A percentile compares a stretch with the other conserved stretches of the same genome.
phyloP scores from a whole-genome alignment of 2,113 vertebrate species.

The Furnarius figulus region DNA sequence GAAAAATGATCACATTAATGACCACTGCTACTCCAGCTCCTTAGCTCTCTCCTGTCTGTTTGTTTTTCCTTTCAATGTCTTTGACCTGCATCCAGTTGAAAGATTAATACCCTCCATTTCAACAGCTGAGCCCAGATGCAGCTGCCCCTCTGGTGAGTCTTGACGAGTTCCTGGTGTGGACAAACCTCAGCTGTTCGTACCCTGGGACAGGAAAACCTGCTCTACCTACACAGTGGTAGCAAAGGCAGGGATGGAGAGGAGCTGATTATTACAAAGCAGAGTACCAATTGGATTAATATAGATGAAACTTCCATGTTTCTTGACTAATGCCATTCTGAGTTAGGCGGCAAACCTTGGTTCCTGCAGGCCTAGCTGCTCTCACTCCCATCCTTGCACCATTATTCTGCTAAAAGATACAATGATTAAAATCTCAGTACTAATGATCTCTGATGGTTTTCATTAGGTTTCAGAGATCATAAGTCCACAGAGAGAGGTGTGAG shows the following conservation, averaged over 20 bases:
- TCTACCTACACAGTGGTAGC: neutral
- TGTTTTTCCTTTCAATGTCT: conserved; percentile 20
- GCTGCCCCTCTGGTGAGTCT: neutral
- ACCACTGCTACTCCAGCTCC: neutral
- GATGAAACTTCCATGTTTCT: neutral
- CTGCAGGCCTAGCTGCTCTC: neutral
- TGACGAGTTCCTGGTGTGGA: neutral
- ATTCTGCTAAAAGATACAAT: neutral
- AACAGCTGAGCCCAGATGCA: neutral
- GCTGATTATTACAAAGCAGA: neutral
- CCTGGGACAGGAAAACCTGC: neutral
- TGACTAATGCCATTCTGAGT: neutral
- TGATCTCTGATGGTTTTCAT: neutral
- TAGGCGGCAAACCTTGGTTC: neutral
- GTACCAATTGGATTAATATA: neutral
- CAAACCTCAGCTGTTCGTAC: conserved; percentile 11
- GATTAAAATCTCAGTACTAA: neutral
- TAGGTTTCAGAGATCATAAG: neutral
- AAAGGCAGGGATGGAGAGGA: neutral
- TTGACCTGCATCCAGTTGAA: neutral
- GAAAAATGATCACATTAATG: neutral
- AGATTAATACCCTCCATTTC: neutral
- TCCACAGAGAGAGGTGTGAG: neutral
- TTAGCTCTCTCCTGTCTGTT: neutral
- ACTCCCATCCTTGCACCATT: neutral